Percentiles rank a stretch among this genome's conserved stretches.
phyloP scores from a whole-genome alignment of 2,888 invertebrate species.

The Drosophila paracracens region DNA sequence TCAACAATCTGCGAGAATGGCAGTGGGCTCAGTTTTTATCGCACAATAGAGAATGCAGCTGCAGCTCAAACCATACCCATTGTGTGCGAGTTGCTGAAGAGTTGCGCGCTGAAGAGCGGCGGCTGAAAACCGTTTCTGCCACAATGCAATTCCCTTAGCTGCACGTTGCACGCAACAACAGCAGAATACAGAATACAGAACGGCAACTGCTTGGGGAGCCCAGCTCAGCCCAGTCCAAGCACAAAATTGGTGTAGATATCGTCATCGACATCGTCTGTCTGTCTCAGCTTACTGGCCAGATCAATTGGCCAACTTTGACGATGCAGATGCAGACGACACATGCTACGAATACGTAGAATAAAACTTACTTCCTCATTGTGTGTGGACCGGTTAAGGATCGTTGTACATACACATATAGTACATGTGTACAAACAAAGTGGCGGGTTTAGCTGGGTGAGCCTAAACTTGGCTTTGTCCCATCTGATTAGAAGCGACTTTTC shows the following conservation, averaged over 20 bases:
- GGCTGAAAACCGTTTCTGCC: slow-evolving; percentile 16
- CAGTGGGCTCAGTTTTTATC: slow-evolving; percentile 21
- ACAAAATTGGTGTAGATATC: slow-evolving; percentile 21
- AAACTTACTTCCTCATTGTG: slow-evolving; percentile 79
- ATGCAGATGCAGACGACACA: slow-evolving; percentile 54
- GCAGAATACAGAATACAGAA: slow-evolving; percentile 20
- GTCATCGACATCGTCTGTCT: slow-evolving; percentile 40
- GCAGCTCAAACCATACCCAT: slow-evolving; percentile 9
- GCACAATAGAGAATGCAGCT: slow-evolving; percentile 52
- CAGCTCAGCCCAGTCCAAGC: background rate
- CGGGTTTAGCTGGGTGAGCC: slow-evolving; percentile 12
- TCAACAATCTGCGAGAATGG: slow-evolving; percentile 53
- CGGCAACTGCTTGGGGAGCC: slow-evolving; percentile 43
- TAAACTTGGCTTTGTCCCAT: slow-evolving; percentile 12
- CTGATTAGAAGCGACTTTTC: slow-evolving; percentile 7
- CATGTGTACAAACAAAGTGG: slow-evolving; percentile 22
- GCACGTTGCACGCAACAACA: slow-evolving; percentile 19
- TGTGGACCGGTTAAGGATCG: slow-evolving; percentile 36
- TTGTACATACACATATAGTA: background rate
- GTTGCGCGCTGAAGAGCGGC: slow-evolving; percentile 2
- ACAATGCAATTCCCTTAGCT: slow-evolving; percentile 56
- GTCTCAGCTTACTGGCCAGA: slow-evolving; percentile 59
- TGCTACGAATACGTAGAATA: slow-evolving; percentile 63
- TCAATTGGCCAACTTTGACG: slow-evolving; percentile 53
- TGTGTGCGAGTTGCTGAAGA: background rate